Evolutionary conservation across 1,140 invertebrate genomes (phyloP), one percentile per base, ranked within the genome.

Genomic region (Drosophila carrolli): DNA sequence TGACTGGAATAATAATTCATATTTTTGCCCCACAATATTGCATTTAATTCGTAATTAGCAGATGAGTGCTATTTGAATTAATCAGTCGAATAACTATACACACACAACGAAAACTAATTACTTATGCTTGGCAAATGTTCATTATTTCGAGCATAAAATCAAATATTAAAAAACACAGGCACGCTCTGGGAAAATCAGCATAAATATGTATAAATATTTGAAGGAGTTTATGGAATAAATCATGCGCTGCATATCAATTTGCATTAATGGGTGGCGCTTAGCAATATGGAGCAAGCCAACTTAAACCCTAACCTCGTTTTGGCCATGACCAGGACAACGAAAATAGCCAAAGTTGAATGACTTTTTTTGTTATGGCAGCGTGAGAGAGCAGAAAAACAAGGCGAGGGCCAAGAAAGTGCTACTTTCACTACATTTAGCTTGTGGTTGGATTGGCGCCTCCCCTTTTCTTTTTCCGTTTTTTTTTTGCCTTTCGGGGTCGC

Each of bases 271-370:
- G 23, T 41, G 27, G n/a, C 16, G 11, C 19, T 44, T 7, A 48
- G 66, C 41, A 70, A 70, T 40, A 14, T 58, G 67, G 65, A 51
- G 37, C 43, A 37, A 27, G 63, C 35, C 16, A 71, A 50, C 65
- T 56, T 47, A 38, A 32, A 5, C n/a, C 44, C 32, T 50, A 29
- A 14, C 23, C 6, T 1, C 41, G 10, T 70, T 53, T 40, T 10
- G 57, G 41, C 43, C 57, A 56, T 75, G 73, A 53, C 58, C 46
- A 47, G 73, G 72, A 53, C 40, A 58, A 41, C 40, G 29, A 66
- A 66, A 81, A 81, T 73, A 55, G 53, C 65, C 14, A 82, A 73
- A 86, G 82, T 86, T 86, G 79, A 88, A 88, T 88, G 82, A 86
- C 82, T 78, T 88, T 85, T 84, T 86, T 78, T 75, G 70, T 57